Evolutionary conservation across 2,797 vertebrate species (phyloP).

Genomic region (Perodicticus potto): DNA sequence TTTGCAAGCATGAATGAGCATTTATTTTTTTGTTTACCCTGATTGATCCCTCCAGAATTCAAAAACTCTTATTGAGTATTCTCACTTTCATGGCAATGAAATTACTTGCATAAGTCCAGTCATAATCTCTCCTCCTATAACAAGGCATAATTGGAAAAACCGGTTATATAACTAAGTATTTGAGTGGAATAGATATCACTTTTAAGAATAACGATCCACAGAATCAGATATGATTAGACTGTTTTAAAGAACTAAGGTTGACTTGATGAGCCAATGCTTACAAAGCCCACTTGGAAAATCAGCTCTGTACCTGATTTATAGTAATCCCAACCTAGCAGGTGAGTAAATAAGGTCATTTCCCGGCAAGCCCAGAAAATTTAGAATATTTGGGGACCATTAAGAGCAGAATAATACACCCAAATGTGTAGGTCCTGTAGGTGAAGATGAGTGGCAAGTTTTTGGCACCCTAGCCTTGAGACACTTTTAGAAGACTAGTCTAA

Average conservation of each 20-base stretch:
- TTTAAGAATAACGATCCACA: not conserved
- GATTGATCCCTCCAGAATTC: not conserved
- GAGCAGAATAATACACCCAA: not conserved
- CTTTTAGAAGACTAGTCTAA: slow-evolving; percentile 8
- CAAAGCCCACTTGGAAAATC: not conserved
- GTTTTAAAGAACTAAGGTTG: not conserved
- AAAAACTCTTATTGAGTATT: not conserved
- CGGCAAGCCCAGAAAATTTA: not conserved
- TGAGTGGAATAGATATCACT: not conserved
- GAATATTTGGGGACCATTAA: not conserved
- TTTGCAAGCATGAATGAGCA: not conserved
- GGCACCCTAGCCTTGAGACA: not conserved
- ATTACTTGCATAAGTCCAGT: not conserved
- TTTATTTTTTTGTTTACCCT: not conserved
- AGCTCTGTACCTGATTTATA: not conserved
- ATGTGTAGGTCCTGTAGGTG: not conserved
- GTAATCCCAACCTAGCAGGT: not conserved
- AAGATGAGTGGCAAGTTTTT: not conserved
- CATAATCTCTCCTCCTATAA: not conserved
- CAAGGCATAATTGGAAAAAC: not conserved
- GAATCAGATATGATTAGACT: not conserved
- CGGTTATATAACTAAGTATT: not conserved
- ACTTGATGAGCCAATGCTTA: not conserved
- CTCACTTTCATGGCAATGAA: not conserved
- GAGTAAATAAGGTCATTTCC: not conserved